Conservation (phyloP, 2,113 vertebrate species). For the Gyps fulvus region DNA sequence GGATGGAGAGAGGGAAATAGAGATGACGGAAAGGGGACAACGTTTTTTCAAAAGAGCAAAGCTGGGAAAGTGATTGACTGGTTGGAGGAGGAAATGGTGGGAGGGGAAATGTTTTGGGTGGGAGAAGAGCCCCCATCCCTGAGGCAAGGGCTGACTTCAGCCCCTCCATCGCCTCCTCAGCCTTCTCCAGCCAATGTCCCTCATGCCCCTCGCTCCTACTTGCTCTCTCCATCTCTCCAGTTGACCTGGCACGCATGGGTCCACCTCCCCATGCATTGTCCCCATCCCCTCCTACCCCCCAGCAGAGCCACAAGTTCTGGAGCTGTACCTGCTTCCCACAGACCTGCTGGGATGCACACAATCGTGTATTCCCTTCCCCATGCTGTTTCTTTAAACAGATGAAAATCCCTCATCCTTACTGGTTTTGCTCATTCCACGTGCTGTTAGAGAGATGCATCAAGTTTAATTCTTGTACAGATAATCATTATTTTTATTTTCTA, state of each 20-base stretch:
- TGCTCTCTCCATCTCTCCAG: background rate
- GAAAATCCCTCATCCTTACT: background rate
- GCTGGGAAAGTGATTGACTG: background rate
- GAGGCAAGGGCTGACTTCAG: background rate
- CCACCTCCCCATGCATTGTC: background rate
- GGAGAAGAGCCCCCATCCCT: background rate
- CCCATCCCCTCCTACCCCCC: background rate
- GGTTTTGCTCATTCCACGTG: background rate
- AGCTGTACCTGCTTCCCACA: background rate
- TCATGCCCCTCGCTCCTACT: fast-evolving
- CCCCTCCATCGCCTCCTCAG: background rate
- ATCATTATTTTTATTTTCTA: background rate
- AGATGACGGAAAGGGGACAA: background rate
- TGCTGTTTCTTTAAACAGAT: background rate
- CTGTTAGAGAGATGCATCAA: background rate
- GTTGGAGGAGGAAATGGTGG: background rate
- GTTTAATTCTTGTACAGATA: background rate
- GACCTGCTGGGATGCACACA: too few species aligned
- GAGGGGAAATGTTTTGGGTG: background rate
- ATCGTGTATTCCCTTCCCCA: fast-evolving
- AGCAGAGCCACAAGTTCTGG: background rate
- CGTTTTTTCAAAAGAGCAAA: background rate
- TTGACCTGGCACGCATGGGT: background rate
- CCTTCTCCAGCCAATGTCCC: background rate
- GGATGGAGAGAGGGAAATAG: background rate